Evolutionary conservation across 1,140 invertebrate species (phyloP), one percentile per base, ranked within the genome.

Genomic region (Epicauta chinensis): DNA sequence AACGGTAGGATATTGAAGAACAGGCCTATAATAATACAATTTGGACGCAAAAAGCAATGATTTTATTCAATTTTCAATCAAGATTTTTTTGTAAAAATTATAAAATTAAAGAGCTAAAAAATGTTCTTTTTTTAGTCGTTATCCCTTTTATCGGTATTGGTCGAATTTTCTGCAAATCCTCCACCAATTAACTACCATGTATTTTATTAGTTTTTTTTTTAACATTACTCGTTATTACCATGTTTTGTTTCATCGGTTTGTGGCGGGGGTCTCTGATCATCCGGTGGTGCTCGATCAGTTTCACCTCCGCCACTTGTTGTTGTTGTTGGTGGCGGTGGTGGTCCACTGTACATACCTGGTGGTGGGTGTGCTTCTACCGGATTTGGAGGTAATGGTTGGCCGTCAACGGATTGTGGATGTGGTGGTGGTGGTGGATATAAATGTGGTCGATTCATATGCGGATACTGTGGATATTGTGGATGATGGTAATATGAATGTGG

Each of bases 401-500:
- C 60, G 44, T 52, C 56, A 23, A 23, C 23, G n/a, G n/a, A n/a
- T n/a, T n/a, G n/a, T 11, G 42, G 37, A 7, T 60, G 60, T 14
- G 46, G 46, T 32, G 46, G 63, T 39, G 53, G 58, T 13, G 61
- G 59, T 48, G 69, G 66, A 47, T 73, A 72, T 3, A 71, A 71
- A 43, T 80, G 80, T 1, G 77, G 76, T 13, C 75, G 74, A 54
- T 62, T 74, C 72, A 71, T 74, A 4, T 71, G 68, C 34, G 76
- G 74, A 40, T 75, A 68, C 46, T 81, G 47, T 1, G 75, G 69
- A 56, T 83, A 82, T 9, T 82, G 79, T 0, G 74, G 75, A 44
- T 79, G 76, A 62, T 77, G 74, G 64, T 83, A 83, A 53, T 83
- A 83, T 0, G 79, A 72, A 67, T 76, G 73, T 2, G 75, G 74